Percentiles rank a stretch among this genome's conserved stretches.
Conservation (phyloP, 1,140 invertebrate species). For the Drosophila triauraria region DNA sequence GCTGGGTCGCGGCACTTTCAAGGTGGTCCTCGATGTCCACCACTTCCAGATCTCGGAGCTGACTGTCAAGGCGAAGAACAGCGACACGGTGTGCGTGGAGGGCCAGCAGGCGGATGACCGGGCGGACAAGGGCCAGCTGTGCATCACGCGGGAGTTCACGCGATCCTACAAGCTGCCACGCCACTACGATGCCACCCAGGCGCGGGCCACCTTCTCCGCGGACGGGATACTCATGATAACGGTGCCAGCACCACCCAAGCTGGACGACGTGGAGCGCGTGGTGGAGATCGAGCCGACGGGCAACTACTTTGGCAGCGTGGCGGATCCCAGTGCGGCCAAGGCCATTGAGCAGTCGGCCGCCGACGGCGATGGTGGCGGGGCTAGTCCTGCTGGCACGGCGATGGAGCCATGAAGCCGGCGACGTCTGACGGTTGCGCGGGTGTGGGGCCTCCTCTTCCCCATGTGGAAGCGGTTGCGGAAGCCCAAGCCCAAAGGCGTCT, state of each 20-base stretch:
- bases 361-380: slow-evolving; percentile 52
- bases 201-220: slow-evolving; percentile 76
- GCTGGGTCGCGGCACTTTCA: slow-evolving; percentile 75
- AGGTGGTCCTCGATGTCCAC: slow-evolving; percentile 79
- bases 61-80: slow-evolving; percentile 75
- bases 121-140: slow-evolving; percentile 66
- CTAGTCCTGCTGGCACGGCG: slow-evolving; percentile 65
- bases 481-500: slow-evolving; percentile 48
- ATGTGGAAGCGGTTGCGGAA: slow-evolving; percentile 42
- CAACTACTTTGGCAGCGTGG: slow-evolving; percentile 76
- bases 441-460: slow-evolving; percentile 21
- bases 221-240: slow-evolving; percentile 81
- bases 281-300: slow-evolving; percentile 77
- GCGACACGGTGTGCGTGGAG: slow-evolving; percentile 73
- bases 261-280: slow-evolving; percentile 80
- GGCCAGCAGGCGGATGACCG: slow-evolving; percentile 76
- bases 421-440: slow-evolving; percentile 74
- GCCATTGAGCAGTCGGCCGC: slow-evolving; percentile 65
- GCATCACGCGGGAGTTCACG: slow-evolving; percentile 75
- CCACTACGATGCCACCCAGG: slow-evolving; percentile 79
- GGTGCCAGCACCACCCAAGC: slow-evolving; percentile 77
- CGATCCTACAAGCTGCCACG: slow-evolving; percentile 78
- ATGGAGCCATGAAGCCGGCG: slow-evolving; percentile 73
- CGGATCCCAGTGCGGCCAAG: slow-evolving; percentile 66
- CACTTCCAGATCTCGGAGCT: slow-evolving; percentile 75